phyloP scores from a whole-genome alignment of 1,140 invertebrate species.

The Conopomorpha cramerella region DNA sequence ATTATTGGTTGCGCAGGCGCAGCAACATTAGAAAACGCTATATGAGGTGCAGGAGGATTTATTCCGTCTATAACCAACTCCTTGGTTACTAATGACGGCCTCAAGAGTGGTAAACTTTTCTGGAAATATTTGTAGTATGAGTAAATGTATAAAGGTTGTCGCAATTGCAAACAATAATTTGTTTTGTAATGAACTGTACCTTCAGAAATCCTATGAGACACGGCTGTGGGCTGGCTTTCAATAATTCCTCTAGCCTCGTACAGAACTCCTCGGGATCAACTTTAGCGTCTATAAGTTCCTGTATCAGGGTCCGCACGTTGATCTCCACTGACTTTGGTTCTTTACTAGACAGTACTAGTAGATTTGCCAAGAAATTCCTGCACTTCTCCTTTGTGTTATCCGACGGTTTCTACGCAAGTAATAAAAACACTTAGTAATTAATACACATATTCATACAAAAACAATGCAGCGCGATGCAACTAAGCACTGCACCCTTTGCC shows the following conservation, averaged over 20 bases:
- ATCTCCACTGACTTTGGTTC: slow-evolving; percentile 91
- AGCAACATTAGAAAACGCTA: slow-evolving; percentile 31
- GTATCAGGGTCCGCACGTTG: slow-evolving; percentile 93
- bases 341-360: slow-evolving; percentile 92
- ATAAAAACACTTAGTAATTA: too few relatives aligned
- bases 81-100: slow-evolving; percentile 87
- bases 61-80: slow-evolving; percentile 96
- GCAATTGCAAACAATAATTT: too few relatives aligned
- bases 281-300: slow-evolving; percentile 93
- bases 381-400: slow-evolving; percentile 98
- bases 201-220: slow-evolving; percentile 97
- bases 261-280: slow-evolving; percentile 97
- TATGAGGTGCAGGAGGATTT: slow-evolving; percentile 70
- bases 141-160: too few relatives aligned
- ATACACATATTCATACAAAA: too few relatives aligned
- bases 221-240: slow-evolving; percentile 96
- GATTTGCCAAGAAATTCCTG: slow-evolving; percentile 96
- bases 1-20: too few relatives aligned
- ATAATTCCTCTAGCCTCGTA: slow-evolving; percentile 87
- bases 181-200: too few relatives aligned
- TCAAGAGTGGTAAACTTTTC: slow-evolving; percentile 93
- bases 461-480: too few relatives aligned
- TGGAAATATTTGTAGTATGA: too few relatives aligned
- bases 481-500: too few relatives aligned
- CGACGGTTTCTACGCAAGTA: slow-evolving; percentile 50